Conservation (phyloP, 2,888 invertebrate species). For the Tribolium freemani region DNA sequence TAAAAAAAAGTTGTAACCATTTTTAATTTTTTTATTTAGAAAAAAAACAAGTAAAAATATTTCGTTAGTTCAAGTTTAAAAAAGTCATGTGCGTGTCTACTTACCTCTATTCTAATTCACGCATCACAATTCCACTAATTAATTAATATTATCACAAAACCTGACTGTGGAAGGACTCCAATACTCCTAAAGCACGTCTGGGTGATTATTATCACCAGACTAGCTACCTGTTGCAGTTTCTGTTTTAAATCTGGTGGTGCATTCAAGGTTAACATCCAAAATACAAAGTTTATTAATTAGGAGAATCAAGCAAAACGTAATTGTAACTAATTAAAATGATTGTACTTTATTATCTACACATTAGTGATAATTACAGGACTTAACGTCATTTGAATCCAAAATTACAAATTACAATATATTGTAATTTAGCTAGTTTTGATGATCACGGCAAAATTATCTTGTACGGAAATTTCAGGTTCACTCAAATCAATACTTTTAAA, state of each 20-base stretch:
- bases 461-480: constrained; percentile 44
- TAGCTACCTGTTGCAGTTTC: background rate
- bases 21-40: too few relatives aligned
- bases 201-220: background rate
- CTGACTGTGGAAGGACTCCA: background rate
- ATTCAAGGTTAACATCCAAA: background rate
- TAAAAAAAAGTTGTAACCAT: background rate
- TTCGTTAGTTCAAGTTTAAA: too few relatives aligned
- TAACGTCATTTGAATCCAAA: background rate
- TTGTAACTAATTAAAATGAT: background rate
- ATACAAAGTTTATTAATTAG: background rate
- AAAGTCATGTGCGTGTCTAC: background rate
- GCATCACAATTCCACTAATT: too few relatives aligned
- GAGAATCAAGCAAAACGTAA: background rate
- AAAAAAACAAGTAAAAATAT: too few relatives aligned
- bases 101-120: background rate
- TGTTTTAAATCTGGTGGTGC: background rate
- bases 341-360: background rate
- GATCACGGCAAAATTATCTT: constrained; percentile 10
- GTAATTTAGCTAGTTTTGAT: background rate
- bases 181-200: background rate
- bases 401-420: background rate
- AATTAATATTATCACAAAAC: background rate
- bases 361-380: background rate
- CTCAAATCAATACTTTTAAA: constrained; percentile 46